phyloP scores from a whole-genome alignment of 2,888 invertebrate genomes.

The Drosophila paramelanica region DNA sequence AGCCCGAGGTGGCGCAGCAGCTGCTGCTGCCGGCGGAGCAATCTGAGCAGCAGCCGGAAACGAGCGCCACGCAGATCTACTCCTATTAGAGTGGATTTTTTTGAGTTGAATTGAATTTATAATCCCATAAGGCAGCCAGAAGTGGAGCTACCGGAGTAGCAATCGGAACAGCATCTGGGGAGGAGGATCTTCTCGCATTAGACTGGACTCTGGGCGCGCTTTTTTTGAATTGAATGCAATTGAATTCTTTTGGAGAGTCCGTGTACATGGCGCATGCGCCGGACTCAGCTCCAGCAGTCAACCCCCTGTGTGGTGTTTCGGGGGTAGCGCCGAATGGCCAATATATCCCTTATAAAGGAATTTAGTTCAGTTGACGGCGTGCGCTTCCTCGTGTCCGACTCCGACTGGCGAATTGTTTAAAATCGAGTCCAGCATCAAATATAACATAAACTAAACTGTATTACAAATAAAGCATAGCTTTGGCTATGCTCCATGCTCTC shows the following conservation, averaged over 20 bases:
- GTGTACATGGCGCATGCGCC: not conserved
- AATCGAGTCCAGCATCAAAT: slow-evolving; percentile 17
- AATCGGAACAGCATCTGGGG: not conserved
- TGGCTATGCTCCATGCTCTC: slow-evolving; percentile 17
- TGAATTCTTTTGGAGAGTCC: not conserved
- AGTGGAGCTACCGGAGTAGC: slow-evolving; percentile 24
- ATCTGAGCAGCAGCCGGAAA: slow-evolving; percentile 19
- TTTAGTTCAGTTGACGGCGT: slow-evolving; percentile 78
- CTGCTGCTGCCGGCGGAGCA: slow-evolving; percentile 30
- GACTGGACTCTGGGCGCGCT: slow-evolving; percentile 25
- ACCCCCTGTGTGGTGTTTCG: slow-evolving; percentile 38
- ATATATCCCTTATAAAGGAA: slow-evolving; percentile 68
- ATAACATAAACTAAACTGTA: slow-evolving; percentile 26
- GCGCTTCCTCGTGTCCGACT: slow-evolving; percentile 67
- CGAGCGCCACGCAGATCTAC: slow-evolving; percentile 27
- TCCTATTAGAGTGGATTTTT: slow-evolving; percentile 21
- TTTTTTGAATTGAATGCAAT: slow-evolving; percentile 31
- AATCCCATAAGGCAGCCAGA: not conserved
- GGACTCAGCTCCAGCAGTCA: slow-evolving; percentile 26
- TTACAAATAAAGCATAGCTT: slow-evolving; percentile 14
- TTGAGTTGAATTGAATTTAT: slow-evolving; percentile 21
- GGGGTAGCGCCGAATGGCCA: slow-evolving; percentile 50
- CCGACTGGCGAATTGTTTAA: slow-evolving; percentile 41
- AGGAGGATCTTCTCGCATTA: too few species aligned
- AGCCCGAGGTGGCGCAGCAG: slow-evolving; percentile 18